A percentile compares a stretch with the other conserved stretches of the same genome.
These are phyloP conservation scores for Sorex maritimensis DNA, from an alignment of 2,797 vertebrate species.

Conservation along the genomic window DNA sequence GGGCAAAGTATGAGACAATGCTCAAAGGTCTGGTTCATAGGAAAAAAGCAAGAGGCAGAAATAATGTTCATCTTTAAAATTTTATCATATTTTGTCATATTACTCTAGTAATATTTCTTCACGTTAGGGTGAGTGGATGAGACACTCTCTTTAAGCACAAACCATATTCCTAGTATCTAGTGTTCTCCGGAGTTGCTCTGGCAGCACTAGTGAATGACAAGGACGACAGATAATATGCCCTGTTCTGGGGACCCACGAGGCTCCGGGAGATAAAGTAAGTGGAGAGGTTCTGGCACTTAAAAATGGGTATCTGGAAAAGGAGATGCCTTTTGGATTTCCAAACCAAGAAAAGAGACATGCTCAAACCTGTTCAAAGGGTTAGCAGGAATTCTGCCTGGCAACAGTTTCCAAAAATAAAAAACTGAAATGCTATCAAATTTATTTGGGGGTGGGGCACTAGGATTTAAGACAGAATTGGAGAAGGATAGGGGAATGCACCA, in stretches of 20 bases:
- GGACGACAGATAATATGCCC: not conserved
- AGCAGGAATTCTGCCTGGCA: conserved; percentile 65
- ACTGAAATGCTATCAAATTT: conserved; percentile 66
- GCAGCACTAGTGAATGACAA: conserved; percentile 25
- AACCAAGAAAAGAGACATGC: conserved; percentile 16
- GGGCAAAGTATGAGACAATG: conserved; percentile 39
- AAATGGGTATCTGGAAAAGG: conserved; percentile 57
- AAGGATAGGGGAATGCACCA: not conserved
- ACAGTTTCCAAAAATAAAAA: conserved; percentile 76
- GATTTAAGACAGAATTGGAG: conserved; percentile 57
- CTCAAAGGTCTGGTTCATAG: not conserved
- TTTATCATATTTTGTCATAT: conserved; percentile 34
- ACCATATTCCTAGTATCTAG: not conserved
- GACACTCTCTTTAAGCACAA: conserved; percentile 64
- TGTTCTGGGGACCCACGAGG: not conserved
- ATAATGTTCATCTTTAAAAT: conserved; percentile 35
- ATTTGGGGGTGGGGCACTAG: conserved; percentile 26
- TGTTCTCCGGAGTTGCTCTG: conserved; percentile 8
- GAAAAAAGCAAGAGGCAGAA: not conserved
- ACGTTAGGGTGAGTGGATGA: conserved; percentile 52
- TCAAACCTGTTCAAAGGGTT: conserved; percentile 53
- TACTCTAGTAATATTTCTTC: conserved; percentile 51
- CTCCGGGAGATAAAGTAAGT: conserved; percentile 52
- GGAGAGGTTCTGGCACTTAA: conserved; percentile 37
- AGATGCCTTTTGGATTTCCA: conserved; percentile 63